Evolutionary conservation across 2,797 vertebrate species (phyloP).

Genomic region (Anguilla anguilla): DNA sequence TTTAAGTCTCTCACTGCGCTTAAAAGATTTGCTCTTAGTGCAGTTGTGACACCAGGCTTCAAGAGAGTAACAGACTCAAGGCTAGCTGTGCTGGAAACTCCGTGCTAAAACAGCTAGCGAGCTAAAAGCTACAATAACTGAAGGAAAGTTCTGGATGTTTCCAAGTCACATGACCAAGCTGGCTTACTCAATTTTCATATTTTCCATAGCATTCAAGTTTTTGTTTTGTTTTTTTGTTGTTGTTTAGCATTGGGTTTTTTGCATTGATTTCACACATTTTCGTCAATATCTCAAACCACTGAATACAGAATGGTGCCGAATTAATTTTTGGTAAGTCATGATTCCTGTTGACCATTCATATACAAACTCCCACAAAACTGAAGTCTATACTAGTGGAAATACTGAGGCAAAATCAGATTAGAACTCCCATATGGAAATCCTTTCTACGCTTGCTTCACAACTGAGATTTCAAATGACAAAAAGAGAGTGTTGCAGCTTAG

Average conservation of each 20-base stretch:
- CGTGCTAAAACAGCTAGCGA: too few relatives aligned
- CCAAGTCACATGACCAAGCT: neutral
- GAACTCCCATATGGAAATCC: neutral
- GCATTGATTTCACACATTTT: neutral
- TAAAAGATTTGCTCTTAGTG: neutral
- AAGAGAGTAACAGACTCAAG: neutral
- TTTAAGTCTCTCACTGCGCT: neutral
- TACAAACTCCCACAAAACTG: neutral
- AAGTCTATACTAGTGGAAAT: neutral
- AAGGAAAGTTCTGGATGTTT: neutral
- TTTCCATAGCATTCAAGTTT: neutral
- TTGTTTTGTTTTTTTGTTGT: neutral
- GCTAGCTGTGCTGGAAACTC: neutral
- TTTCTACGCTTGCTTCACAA: neutral
- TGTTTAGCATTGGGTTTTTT: neutral
- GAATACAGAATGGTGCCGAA: neutral
- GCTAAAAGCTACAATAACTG: neutral
- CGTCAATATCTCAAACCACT: neutral
- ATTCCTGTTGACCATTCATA: neutral
- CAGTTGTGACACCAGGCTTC: neutral
- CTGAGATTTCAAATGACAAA: neutral
- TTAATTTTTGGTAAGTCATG: neutral
- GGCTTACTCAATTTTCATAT: neutral
- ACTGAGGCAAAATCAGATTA: neutral
- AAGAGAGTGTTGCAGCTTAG: neutral